These are phyloP conservation scores for Nannoperca obscura DNA, from an alignment of 2,797 vertebrate species.

Conservation along the genomic window DNA sequence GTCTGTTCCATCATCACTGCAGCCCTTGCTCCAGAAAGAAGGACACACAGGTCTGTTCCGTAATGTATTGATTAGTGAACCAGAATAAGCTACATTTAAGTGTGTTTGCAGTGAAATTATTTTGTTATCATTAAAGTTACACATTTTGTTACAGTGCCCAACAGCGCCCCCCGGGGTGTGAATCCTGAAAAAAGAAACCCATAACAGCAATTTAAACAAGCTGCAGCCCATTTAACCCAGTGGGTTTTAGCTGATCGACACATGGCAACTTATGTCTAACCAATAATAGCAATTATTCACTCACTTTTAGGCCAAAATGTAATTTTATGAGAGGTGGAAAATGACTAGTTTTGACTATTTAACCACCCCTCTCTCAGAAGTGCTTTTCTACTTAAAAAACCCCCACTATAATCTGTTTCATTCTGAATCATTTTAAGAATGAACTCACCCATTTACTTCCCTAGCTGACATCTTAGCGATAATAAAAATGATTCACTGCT, in stretches of 20 bases:
- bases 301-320: slow-evolving; percentile 11
- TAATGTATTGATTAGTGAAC: slow-evolving; percentile 57
- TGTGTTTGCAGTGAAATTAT: slow-evolving; percentile 23
- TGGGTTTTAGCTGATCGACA: slow-evolving; percentile 18
- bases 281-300: slow-evolving; percentile 32
- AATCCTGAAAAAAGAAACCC: not conserved
- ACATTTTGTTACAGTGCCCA: not conserved
- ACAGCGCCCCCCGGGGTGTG: not conserved
- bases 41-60: slow-evolving; percentile 20
- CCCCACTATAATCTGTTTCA: not conserved
- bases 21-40: not conserved
- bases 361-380: not conserved
- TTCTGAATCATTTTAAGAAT: not conserved
- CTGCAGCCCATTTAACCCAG: slow-evolving; percentile 20
- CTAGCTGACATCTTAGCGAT: not conserved
- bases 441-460: not conserved
- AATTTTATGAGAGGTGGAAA: slow-evolving; percentile 2
- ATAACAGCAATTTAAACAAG: slow-evolving; percentile 21
- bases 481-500: not conserved
- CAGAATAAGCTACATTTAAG: slow-evolving; percentile 36
- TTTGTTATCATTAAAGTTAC: slow-evolving; percentile 26
- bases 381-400: not conserved
- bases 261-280: not conserved
- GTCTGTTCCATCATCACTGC: slow-evolving; percentile 55
- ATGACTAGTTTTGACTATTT: not conserved